Percentiles rank a stretch among this genome's conserved stretches.
Conservation (phyloP, 2,797 vertebrate genomes). For the Enteromius treurensis region DNA sequence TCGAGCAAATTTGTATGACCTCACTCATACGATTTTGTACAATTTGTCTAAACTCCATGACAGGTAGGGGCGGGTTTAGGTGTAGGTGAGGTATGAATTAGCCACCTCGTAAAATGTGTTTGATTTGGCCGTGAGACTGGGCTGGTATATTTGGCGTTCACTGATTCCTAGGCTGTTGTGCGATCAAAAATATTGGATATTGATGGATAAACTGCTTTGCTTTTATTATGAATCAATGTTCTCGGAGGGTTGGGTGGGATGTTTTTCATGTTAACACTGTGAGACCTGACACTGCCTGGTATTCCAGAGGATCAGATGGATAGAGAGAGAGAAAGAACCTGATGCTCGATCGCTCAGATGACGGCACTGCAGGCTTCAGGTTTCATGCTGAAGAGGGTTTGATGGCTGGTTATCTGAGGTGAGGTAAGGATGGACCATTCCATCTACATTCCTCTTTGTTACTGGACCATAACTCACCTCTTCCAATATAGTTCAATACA, state of each 20-base stretch:
- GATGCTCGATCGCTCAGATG: slow-evolving; percentile 23
- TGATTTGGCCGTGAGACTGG: too few species aligned
- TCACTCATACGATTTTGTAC: too few species aligned
- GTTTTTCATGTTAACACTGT: slow-evolving; percentile 48
- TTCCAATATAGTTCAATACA: background rate
- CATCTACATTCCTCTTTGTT: background rate
- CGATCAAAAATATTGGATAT: background rate
- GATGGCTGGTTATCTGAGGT: slow-evolving; percentile 36
- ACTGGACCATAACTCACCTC: background rate
- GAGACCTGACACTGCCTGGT: slow-evolving; percentile 33
- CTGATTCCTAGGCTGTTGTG: background rate
- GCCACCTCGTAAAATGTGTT: too few species aligned
- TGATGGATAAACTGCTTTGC: slow-evolving; percentile 15
- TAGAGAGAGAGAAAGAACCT: slow-evolving; percentile 27
- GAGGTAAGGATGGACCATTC: slow-evolving; percentile 13
- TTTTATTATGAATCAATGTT: slow-evolving; percentile 44
- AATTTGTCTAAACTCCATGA: too few species aligned
- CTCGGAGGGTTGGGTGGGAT: slow-evolving; percentile 46
- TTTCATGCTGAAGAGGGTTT: slow-evolving; percentile 46
- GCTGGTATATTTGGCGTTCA: background rate
- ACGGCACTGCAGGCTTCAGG: slow-evolving; percentile 29
- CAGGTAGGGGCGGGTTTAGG: too few species aligned
- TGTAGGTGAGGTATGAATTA: too few species aligned
- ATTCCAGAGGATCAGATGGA: slow-evolving; percentile 36
- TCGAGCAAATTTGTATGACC: too few species aligned